A percentile compares a stretch with the other conserved stretches of the same genome.
These are phyloP conservation scores for Schlechtendalia chinensis DNA, from an alignment of 1,140 invertebrate genomes.

Conservation along the genomic window DNA sequence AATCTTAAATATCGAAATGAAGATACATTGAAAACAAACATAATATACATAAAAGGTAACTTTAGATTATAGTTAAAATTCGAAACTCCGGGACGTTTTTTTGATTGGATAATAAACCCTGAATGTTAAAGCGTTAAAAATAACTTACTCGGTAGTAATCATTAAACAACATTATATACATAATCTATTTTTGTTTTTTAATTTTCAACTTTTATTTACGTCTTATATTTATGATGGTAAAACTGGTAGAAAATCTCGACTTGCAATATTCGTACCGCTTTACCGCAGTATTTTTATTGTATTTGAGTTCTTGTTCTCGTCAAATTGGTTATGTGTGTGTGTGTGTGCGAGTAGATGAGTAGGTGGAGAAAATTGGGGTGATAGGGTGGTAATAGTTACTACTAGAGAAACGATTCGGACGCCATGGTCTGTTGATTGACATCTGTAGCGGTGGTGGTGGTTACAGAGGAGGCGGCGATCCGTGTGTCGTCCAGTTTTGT, in stretches of 20 bases:
- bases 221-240: no score
- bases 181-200: no score
- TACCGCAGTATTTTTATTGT: no score
- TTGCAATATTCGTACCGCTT: no score
- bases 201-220: no score
- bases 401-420: constrained; percentile 38
- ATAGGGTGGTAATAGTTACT: no score
- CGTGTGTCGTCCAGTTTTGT: constrained; percentile 11
- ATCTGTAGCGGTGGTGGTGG: neutral
- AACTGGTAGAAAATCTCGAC: no score
- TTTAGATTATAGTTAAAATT: neutral
- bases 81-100: neutral
- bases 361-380: no score
- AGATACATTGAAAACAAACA: neutral
- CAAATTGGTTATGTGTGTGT: no score
- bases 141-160: neutral
- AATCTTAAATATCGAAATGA: neutral
- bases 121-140: neutral
- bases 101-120: neutral
- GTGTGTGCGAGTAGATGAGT: no score
- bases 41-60: neutral
- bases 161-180: no score
- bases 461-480: neutral
- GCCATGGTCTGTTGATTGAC: constrained; percentile 12
- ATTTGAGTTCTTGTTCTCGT: no score